These are phyloP conservation scores for Odontomyia ornata DNA, from an alignment of 2,888 invertebrate genomes.

Conservation along the genomic window DNA sequence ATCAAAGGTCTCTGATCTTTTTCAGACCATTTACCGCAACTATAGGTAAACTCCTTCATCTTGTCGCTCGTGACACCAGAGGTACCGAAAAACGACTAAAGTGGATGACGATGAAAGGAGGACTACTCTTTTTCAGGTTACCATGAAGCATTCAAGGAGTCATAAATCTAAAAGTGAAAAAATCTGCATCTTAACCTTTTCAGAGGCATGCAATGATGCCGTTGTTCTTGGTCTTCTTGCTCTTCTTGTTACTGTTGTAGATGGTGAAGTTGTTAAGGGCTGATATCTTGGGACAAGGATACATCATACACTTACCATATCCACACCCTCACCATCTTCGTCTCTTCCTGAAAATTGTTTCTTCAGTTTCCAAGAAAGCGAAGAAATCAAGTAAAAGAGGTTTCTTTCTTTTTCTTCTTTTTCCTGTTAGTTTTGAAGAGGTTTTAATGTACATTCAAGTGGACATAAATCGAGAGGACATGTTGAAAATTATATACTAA, in stretches of 20 bases:
- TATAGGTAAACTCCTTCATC: neutral
- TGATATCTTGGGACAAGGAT: neutral
- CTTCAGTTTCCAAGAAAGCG: neutral
- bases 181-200: slow-evolving; percentile 34
- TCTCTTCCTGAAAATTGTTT: neutral
- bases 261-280: neutral
- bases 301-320: neutral
- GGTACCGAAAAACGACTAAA: neutral
- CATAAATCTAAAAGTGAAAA: slow-evolving; percentile 20
- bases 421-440: neutral
- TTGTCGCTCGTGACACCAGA: slow-evolving; percentile 1
- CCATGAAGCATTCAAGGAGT: slow-evolving; percentile 9
- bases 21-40: slow-evolving; percentile 25
- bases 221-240: neutral
- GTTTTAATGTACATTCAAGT: slow-evolving; percentile 2
- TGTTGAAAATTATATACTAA: neutral
- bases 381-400: neutral
- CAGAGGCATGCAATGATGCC: neutral
- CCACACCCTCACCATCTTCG: neutral
- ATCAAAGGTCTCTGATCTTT: slow-evolving; percentile 28
- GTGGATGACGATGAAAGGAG: neutral
- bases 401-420: neutral
- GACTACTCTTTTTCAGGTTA: slow-evolving; percentile 6
- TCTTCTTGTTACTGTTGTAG: no score
- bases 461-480: slow-evolving; percentile 34